These are phyloP conservation scores for Glaucomys volans DNA, from an alignment of 2,113 vertebrate species.

Conservation along the genomic window DNA sequence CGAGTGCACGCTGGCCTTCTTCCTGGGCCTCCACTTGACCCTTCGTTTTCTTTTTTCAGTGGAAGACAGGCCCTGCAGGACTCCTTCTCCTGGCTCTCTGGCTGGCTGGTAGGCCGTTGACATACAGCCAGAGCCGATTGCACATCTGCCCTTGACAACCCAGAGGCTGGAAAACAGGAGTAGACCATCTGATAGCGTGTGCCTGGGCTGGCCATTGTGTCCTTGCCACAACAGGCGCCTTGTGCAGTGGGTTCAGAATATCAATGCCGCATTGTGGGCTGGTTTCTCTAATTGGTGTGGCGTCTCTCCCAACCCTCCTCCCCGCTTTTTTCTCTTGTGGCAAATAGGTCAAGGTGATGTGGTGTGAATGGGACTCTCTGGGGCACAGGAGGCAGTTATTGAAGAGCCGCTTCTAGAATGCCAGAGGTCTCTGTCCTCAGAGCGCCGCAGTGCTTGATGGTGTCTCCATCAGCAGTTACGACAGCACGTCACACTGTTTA, in stretches of 20 bases:
- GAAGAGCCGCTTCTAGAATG: neutral
- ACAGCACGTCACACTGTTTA: neutral
- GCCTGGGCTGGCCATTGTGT: conserved; percentile 82
- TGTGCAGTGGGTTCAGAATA: conserved; percentile 76
- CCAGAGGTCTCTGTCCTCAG: neutral
- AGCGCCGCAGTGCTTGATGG: neutral
- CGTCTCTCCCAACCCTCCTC: neutral
- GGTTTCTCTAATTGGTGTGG: conserved; percentile 71
- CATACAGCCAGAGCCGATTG: neutral
- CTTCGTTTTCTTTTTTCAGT: conserved; percentile 8
- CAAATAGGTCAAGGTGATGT: conserved; percentile 76
- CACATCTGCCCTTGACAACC: conserved; percentile 82
- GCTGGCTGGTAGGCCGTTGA: conserved; percentile 70
- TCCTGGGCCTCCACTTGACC: conserved; percentile 61
- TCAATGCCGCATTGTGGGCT: conserved; percentile 81
- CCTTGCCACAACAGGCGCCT: conserved; percentile 77
- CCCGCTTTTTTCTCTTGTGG: conserved; percentile 20
- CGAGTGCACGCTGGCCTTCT: neutral
- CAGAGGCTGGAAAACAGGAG: conserved; percentile 75
- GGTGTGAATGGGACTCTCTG: conserved; percentile 65
- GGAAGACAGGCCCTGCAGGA: neutral
- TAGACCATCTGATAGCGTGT: conserved; percentile 82
- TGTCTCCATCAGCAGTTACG: neutral
- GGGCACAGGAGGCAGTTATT: neutral
- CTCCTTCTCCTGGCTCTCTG: conserved; percentile 71